Base-by-base conservation (phyloP, 2,113 vertebrate genomes). In the Lasiurus cinereus region DNA sequence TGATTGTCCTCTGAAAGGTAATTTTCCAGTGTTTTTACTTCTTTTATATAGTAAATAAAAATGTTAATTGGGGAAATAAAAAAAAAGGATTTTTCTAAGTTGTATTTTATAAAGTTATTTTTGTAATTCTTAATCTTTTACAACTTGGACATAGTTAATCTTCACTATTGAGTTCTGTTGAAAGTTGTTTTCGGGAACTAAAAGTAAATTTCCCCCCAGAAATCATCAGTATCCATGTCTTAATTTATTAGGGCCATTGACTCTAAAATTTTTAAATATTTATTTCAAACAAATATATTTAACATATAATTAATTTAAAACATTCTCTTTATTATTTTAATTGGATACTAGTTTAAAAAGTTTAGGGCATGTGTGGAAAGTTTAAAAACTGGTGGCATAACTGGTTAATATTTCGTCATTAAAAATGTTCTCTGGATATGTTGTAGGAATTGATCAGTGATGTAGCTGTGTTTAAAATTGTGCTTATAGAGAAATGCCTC, bases 131-230 rank as follows among this genome's bases (percentile, higher is more conserved):
- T 90, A 73, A 33, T 9, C 16, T 85, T 43, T n/a, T 54, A 8
- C 70, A 67, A 50, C 1, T 69, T 84, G 6, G 21, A 2, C 2
- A 76, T 91, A 33, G n/a, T 70, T 94, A 72, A 62, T 10, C 39
- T 95, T 94, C 16, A 84, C 13, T 91, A 3, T 27, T 88, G 24
- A 93, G 8, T 88, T 89, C 89, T 74, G 29, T 91, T 90, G 27
- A 52, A 59, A 96, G 22, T 67, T 84, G 21, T 67, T 94, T 86
- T 92, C 29, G 48, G n/a, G 73, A 67, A 73, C 83, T 27, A 90
- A 64, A 91, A 64, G 2, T 69, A 86, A 56, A n/a, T 27, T 73
- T 67, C 29, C 27, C n/a, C 10, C 10, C 16, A 33, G 43, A 79
- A 84, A 52, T 70, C 19, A 79, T 87, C 9, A 33, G 2, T 85